Percentiles rank a stretch among this genome's conserved stretches.
phyloP scores from a whole-genome alignment of 2,797 vertebrate species.

The Neopelma chrysocephalum region DNA sequence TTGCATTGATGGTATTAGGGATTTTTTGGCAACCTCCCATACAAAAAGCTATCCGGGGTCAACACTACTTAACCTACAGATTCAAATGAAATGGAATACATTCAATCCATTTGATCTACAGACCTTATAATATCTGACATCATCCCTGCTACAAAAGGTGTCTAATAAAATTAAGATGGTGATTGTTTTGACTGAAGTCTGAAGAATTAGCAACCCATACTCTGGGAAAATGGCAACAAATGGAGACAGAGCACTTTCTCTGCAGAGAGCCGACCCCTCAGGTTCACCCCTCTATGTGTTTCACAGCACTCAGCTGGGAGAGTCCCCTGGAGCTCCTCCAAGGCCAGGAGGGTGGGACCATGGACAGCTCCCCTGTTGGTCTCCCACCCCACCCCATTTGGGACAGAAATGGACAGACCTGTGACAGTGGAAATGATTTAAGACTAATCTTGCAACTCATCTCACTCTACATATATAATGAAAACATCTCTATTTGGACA shows the following conservation, averaged over 20 bases:
- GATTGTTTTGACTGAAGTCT: neutral
- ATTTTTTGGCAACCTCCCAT: neutral
- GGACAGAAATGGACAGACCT: neutral
- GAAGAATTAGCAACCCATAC: neutral
- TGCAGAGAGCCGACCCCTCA: neutral
- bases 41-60: neutral
- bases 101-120: neutral
- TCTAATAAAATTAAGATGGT: slow-evolving; percentile 25
- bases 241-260: neutral
- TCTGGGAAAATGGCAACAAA: neutral
- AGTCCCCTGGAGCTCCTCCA: neutral
- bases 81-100: neutral
- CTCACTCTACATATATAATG: neutral
- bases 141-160: neutral
- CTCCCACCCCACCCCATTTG: rapidly evolving
- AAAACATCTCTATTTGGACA: neutral
- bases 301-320: neutral
- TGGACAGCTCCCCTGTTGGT: rapidly evolving
- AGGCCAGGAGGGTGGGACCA: neutral
- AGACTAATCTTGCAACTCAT: neutral
- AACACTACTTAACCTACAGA: slow-evolving; percentile 4
- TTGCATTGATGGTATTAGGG: neutral
- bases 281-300: neutral
- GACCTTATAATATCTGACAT: slow-evolving; percentile 23
- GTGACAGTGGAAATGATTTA: rapidly evolving